Evolutionary conservation across 2,113 vertebrate species (phyloP).

Genomic region (Columba livia): DNA sequence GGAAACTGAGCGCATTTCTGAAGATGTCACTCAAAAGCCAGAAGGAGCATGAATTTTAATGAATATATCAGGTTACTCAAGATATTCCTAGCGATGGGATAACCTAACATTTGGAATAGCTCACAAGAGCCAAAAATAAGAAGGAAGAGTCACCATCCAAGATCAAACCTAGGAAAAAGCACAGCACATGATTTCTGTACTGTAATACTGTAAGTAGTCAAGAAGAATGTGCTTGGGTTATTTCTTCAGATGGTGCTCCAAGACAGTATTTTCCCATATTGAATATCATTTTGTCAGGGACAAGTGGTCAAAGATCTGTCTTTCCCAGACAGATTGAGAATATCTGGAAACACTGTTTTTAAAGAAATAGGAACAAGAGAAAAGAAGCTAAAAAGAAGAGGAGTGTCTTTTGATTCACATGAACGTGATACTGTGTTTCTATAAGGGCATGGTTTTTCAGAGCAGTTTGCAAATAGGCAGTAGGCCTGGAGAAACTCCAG

Average conservation of each 20-base stretch:
- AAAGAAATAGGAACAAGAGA: not conserved
- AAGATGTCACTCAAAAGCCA: not conserved
- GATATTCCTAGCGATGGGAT: not conserved
- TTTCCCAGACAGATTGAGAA: not conserved
- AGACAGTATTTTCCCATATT: not conserved
- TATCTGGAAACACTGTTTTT: not conserved
- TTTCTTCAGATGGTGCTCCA: not conserved
- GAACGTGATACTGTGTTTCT: rapidly evolving
- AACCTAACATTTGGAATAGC: not conserved
- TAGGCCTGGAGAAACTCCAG: not conserved
- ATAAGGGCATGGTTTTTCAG: not conserved
- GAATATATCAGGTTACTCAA: not conserved
- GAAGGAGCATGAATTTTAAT: not conserved
- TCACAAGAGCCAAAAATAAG: conserved; percentile 14
- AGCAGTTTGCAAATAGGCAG: not conserved
- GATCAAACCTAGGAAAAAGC: conserved; percentile 3
- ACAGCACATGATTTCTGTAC: not conserved
- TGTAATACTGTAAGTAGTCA: not conserved
- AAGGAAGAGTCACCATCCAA: not conserved
- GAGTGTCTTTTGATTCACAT: not conserved
- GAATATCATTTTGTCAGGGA: not conserved
- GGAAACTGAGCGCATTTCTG: not conserved
- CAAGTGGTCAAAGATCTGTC: not conserved
- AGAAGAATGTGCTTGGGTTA: not conserved
- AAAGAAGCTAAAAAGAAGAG: not conserved